Conservation (phyloP, 2,888 invertebrate genomes). For the Acholoe squamosa region DNA sequence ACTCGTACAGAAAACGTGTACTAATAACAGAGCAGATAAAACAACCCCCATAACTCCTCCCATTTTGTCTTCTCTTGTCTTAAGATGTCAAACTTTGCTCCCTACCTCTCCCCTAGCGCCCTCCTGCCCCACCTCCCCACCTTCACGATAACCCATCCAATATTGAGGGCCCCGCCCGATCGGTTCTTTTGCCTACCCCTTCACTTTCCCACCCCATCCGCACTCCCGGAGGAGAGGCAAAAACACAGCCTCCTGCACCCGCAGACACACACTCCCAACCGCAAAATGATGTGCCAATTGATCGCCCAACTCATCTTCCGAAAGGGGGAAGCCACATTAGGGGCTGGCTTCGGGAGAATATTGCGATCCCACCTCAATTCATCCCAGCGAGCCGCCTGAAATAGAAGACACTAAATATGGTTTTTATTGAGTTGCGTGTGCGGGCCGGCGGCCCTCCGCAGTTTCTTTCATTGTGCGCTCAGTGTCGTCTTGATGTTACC, state of each 20-base stretch:
- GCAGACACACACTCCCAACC: background rate
- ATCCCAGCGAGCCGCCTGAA: slow-evolving; percentile 37
- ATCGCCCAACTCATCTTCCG: slow-evolving; percentile 58
- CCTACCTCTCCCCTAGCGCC: background rate
- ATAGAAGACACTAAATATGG: slow-evolving; percentile 48
- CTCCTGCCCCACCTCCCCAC: slow-evolving; percentile 13
- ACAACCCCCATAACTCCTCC: no score
- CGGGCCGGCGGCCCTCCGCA: slow-evolving; percentile 7
- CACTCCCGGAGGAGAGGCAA: background rate
- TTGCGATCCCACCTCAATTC: slow-evolving; percentile 56
- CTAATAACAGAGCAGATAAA: no score
- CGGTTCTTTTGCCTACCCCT: background rate
- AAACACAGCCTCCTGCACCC: background rate
- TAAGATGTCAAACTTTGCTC: background rate
- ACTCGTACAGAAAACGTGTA: no score
- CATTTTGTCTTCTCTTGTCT: no score
- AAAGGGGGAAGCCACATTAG: slow-evolving; percentile 36
- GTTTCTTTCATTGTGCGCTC: slow-evolving; percentile 44
- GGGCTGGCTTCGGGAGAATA: slow-evolving; percentile 55
- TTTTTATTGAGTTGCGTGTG: slow-evolving; percentile 45
- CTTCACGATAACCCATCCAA: background rate
- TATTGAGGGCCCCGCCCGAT: no score
- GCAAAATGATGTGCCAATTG: slow-evolving; percentile 59
- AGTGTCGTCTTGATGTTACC: slow-evolving; percentile 56
- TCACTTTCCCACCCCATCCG: background rate